phyloP scores from a whole-genome alignment of 2,888 invertebrate species.

The Ptychoptera albimana region DNA sequence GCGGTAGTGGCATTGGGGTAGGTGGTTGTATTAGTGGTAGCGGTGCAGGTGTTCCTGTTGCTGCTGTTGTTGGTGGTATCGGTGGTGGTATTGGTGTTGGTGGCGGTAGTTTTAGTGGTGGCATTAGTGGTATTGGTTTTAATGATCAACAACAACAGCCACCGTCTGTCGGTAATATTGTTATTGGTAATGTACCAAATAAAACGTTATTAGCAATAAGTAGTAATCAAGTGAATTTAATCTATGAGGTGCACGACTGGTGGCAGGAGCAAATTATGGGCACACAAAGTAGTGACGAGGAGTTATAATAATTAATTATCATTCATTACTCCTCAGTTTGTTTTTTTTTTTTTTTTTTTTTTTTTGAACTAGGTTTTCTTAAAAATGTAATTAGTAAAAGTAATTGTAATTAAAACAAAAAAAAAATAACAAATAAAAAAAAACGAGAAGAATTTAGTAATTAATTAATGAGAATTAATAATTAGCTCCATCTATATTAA shows the following conservation, averaged over 20 bases:
- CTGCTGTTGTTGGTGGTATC: background rate
- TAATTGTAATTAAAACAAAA: no score
- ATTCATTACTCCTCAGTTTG: no score
- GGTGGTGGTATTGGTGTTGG: no score
- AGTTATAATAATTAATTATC: conserved; percentile 15
- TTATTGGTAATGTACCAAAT: background rate
- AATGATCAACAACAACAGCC: conserved; percentile 29
- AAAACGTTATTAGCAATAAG: background rate
- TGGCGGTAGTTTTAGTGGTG: no score
- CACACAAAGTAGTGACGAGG: conserved; percentile 45
- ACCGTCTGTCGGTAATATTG: conserved; percentile 7
- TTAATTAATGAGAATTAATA: no score
- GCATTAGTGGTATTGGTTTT: conserved; percentile 8
- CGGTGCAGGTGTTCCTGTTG: background rate
- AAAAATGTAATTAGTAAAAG: background rate
- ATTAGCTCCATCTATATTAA: no score
- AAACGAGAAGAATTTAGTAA: no score
- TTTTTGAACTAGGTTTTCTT: no score
- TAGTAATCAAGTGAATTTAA: conserved; percentile 26
- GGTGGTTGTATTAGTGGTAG: background rate
- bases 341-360: no score
- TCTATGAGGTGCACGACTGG: conserved; percentile 69
- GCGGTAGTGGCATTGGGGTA: no score
- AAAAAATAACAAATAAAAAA: no score
- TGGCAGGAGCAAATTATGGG: conserved; percentile 64